These are phyloP conservation scores for Sminthurinus signatus DNA, from an alignment of 1,140 invertebrate genomes.

Conservation along the genomic window DNA sequence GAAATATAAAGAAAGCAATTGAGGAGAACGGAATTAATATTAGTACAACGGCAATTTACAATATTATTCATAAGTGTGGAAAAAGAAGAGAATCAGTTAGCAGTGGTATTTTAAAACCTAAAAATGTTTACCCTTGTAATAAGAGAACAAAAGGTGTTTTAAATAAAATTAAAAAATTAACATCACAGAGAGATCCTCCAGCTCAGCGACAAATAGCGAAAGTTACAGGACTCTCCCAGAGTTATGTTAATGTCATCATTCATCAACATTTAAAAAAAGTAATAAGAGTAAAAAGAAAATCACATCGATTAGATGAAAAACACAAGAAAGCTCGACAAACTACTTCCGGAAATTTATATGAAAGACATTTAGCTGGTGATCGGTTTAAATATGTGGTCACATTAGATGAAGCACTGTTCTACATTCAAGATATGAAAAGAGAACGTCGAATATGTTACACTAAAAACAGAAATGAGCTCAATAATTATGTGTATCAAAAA, in stretches of 20 bases:
- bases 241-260: background rate
- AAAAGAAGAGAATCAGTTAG: background rate
- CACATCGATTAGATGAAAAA: background rate
- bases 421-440: background rate
- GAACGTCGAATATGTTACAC: slow-evolving; percentile 7
- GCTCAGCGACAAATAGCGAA: background rate
- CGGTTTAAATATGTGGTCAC: slow-evolving; percentile 15
- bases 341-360: slow-evolving; percentile 7
- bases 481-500: background rate
- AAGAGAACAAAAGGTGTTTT: background rate
- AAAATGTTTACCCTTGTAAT: background rate
- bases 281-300: background rate
- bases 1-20: no score
- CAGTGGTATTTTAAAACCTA: background rate
- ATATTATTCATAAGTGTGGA: no score
- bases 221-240: background rate
- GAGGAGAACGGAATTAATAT: no score
- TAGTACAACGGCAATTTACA: no score
- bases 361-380: background rate
- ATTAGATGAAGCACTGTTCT: slow-evolving; percentile 19
- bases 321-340: slow-evolving; percentile 9
- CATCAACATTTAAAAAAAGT: background rate
- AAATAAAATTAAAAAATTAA: slow-evolving; percentile 5
- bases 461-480: background rate
- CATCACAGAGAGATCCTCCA: slow-evolving; percentile 6